Conservation (phyloP, 2,797 vertebrate species). For the Limnodromus scolopaceus region DNA sequence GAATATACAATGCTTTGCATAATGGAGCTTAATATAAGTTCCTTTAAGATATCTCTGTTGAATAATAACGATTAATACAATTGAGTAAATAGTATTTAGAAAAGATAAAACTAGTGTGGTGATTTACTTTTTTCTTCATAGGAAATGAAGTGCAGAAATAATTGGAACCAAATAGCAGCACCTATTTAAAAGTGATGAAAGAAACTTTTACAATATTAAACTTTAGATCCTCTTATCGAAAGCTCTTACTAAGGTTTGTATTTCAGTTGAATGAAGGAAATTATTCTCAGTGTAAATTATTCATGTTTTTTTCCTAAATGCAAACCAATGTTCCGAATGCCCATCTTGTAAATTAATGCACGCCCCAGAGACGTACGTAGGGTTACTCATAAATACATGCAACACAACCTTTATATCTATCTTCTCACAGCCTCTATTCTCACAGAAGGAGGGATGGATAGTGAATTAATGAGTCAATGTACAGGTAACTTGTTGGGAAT, state of each 20-base stretch:
- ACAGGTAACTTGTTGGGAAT: neutral
- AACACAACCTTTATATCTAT: neutral
- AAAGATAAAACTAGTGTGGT: slow-evolving; percentile 5
- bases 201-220: neutral
- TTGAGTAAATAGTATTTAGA: neutral
- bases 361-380: neutral
- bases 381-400: neutral
- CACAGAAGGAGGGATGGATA: neutral
- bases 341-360: neutral
- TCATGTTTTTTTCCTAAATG: neutral
- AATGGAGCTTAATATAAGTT: neutral
- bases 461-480: neutral
- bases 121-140: neutral
- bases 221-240: neutral
- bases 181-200: slow-evolving; percentile 13
- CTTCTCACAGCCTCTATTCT: neutral
- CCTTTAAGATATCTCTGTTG: neutral
- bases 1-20: neutral
- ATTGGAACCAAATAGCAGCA: neutral
- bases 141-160: slow-evolving; percentile 21
- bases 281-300: neutral
- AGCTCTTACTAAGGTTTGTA: neutral
- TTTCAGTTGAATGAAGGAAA: neutral
- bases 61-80: slow-evolving; percentile 43
- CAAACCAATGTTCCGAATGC: neutral